Conservation (phyloP, 2,797 vertebrate genomes). For the Coregonus ussuriensis region DNA sequence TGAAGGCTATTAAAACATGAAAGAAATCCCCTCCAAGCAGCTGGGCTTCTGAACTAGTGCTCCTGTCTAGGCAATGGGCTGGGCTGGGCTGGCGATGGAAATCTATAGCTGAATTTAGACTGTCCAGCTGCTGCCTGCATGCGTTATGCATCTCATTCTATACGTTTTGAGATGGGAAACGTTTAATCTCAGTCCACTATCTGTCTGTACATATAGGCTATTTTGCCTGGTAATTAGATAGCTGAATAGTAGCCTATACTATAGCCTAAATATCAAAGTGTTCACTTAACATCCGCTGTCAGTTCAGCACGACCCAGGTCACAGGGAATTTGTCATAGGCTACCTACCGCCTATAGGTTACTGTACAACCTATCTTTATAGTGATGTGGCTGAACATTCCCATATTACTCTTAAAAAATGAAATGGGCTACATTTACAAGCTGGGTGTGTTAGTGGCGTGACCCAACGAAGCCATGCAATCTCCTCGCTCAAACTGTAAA, state of each 20-base stretch:
- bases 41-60: not conserved
- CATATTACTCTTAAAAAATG: not conserved
- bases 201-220: not conserved
- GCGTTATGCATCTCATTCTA: constrained; percentile 53
- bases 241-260: not conserved
- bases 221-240: constrained; percentile 33
- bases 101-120: constrained; percentile 82
- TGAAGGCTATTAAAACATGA: too few species aligned
- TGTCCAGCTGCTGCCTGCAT: constrained; percentile 82
- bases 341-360: not conserved
- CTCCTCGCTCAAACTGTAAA: not conserved
- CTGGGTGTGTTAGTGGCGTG: constrained; percentile 3
- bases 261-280: not conserved
- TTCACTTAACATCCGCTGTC: not conserved
- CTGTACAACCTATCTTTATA: too few species aligned
- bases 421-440: not conserved
- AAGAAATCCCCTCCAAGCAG: not conserved
- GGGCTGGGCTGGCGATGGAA: constrained; percentile 56
- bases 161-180: constrained; percentile 73
- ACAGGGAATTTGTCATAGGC: not conserved
- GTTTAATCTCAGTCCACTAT: constrained; percentile 57
- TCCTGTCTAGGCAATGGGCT: constrained; percentile 59
- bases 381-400: too few species aligned
- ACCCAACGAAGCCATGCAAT: constrained; percentile 26
- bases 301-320: too few species aligned